Percentiles rank a stretch among this genome's conserved stretches.
These are phyloP conservation scores for Gambelia wislizenii DNA, from an alignment of 2,797 vertebrate species.

Conservation along the genomic window DNA sequence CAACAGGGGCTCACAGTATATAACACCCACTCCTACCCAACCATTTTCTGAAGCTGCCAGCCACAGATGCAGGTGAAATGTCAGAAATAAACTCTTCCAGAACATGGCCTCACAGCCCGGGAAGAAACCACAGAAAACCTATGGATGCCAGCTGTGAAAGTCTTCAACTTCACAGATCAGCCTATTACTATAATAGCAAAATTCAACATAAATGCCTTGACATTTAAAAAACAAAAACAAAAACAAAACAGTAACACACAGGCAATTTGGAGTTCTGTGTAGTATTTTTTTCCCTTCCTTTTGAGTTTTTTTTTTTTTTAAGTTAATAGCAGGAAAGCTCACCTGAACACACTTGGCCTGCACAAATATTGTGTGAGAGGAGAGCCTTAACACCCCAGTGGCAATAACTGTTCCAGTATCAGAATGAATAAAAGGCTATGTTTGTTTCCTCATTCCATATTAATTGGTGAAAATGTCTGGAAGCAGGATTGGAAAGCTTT, in stretches of 20 bases:
- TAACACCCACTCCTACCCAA: too few species aligned
- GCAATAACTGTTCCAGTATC: not conserved
- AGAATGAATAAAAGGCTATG: not conserved
- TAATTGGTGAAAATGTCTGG: not conserved
- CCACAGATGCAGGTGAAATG: too few species aligned
- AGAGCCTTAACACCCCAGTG: not conserved
- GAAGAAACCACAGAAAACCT: too few species aligned
- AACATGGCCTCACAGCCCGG: too few species aligned
- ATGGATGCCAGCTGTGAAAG: too few species aligned
- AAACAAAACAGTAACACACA: not conserved
- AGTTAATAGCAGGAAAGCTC: not conserved
- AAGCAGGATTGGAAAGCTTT: not conserved
- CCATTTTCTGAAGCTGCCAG: too few species aligned
- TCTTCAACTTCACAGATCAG: too few species aligned
- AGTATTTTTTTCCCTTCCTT: not conserved
- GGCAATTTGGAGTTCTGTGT: not conserved
- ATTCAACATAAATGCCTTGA: not conserved
- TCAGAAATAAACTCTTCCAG: too few species aligned
- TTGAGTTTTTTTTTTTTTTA: not conserved
- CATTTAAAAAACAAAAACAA: not conserved
- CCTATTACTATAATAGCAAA: slow-evolving; percentile 14
- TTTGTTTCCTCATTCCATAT: not conserved
- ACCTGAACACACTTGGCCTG: not conserved
- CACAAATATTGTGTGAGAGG: not conserved
- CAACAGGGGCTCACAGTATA: too few species aligned